phyloP scores from a whole-genome alignment of 2,888 invertebrate species.

The Vandiemenella viatica region DNA sequence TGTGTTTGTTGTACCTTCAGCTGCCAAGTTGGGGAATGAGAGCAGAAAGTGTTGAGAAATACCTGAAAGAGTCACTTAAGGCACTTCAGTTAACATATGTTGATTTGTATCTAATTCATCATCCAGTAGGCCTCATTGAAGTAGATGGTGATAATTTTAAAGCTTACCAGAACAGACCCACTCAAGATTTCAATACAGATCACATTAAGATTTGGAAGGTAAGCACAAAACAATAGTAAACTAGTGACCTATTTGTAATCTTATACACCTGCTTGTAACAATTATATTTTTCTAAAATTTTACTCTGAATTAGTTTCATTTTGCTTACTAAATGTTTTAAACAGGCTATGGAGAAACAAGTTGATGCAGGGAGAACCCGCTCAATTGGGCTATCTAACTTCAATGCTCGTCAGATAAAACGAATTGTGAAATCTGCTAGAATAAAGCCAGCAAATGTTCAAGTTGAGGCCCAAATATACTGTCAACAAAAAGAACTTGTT shows the following conservation, averaged over 20 bases:
- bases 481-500: constrained; percentile 26
- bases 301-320: not conserved
- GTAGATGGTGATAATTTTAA: no score
- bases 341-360: constrained; percentile 50
- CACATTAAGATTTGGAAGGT: constrained; percentile 62
- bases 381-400: constrained; percentile 79
- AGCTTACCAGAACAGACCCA: constrained; percentile 47
- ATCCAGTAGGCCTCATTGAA: constrained; percentile 52
- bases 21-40: constrained; percentile 54
- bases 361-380: constrained; percentile 49
- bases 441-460: constrained; percentile 48
- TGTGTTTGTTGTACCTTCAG: no score
- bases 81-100: constrained; percentile 51
- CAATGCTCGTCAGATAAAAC: constrained; percentile 53
- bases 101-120: constrained; percentile 65
- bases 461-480: constrained; percentile 34
- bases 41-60: constrained; percentile 47
- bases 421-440: constrained; percentile 41
- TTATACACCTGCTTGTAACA: no score
- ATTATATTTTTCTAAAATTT: no score
- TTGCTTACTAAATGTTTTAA: no score
- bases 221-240: no score
- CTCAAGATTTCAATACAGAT: constrained; percentile 51
- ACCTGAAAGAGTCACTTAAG: constrained; percentile 44
- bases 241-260: no score